A percentile compares a stretch with the other conserved stretches of the same genome.
These are phyloP conservation scores for Hylaeus volcanicus DNA, from an alignment of 1,140 invertebrate species.

Conservation along the genomic window DNA sequence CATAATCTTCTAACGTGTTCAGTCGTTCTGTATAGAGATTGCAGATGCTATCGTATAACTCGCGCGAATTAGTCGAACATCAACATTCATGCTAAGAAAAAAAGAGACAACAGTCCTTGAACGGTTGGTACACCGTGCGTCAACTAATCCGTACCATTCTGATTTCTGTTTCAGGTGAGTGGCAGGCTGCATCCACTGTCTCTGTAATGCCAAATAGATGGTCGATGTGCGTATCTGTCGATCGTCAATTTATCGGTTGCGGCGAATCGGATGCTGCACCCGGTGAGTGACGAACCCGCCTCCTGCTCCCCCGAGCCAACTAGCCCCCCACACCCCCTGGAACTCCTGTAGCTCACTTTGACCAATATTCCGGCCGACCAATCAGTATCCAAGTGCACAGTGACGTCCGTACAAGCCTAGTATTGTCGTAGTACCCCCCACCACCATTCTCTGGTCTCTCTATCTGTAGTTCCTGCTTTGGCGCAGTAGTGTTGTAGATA, in stretches of 20 bases:
- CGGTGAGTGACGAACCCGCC: slow-evolving; percentile 79
- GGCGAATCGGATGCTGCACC: slow-evolving; percentile 79
- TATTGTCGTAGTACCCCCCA: slow-evolving; percentile 52
- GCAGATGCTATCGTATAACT: too few relatives aligned
- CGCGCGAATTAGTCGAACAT: too few relatives aligned
- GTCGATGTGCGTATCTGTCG: slow-evolving; percentile 80
- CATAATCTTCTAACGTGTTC: too few relatives aligned
- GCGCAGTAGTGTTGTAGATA: slow-evolving; percentile 62
- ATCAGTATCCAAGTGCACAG: slow-evolving; percentile 66
- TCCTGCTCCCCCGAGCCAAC: slow-evolving; percentile 27
- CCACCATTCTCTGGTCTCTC: slow-evolving; percentile 46
- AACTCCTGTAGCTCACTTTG: slow-evolving; percentile 77
- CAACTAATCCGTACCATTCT: slow-evolving; percentile 36
- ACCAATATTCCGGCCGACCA: slow-evolving; percentile 67
- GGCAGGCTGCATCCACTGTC: slow-evolving; percentile 79
- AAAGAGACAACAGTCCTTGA: too few relatives aligned
- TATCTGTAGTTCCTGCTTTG: slow-evolving; percentile 62
- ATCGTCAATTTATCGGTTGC: slow-evolving; percentile 81
- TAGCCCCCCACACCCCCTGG: slow-evolving; percentile 55
- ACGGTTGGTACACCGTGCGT: background rate
- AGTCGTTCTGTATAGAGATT: too few relatives aligned
- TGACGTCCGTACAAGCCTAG: slow-evolving; percentile 63
- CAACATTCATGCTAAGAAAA: too few relatives aligned
- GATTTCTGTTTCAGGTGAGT: slow-evolving; percentile 79
- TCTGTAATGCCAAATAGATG: slow-evolving; percentile 81